Evolutionary conservation across 2,888 invertebrate genomes (phyloP).

Genomic region (Seira sanloemensis): DNA sequence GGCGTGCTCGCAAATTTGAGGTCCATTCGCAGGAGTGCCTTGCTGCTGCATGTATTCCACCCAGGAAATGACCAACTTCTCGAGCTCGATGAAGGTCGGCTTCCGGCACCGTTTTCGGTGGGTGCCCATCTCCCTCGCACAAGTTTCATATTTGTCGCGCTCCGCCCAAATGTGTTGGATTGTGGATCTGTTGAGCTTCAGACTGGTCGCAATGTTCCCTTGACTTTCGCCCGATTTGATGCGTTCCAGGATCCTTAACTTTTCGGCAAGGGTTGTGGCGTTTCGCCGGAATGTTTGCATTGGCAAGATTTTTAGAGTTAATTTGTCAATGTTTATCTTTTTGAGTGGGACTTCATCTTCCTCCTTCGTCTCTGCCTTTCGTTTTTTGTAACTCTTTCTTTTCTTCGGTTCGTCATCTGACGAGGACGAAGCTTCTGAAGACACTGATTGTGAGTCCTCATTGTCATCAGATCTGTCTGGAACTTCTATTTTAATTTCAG

Average conservation of each 20-base stretch:
- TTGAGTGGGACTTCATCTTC: neutral
- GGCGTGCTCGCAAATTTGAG: conserved; percentile 29
- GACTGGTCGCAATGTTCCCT: conserved; percentile 6
- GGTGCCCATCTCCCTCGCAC: neutral
- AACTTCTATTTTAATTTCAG: too few species aligned
- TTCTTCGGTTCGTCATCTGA: neutral
- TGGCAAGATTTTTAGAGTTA: conserved; percentile 22
- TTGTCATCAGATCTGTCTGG: too few species aligned
- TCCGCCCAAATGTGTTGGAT: conserved; percentile 28
- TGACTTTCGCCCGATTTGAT: conserved; percentile 32
- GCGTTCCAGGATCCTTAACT: conserved; percentile 20
- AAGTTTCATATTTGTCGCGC: conserved; percentile 5
- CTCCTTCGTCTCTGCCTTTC: neutral
- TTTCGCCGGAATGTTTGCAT: neutral
- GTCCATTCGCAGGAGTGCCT: conserved; percentile 23
- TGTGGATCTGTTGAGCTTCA: conserved; percentile 33
- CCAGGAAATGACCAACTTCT: conserved; percentile 9
- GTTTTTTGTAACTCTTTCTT: neutral
- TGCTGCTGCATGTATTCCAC: conserved; percentile 6
- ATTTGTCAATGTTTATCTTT: neutral
- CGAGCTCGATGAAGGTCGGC: conserved; percentile 15
- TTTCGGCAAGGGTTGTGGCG: neutral
- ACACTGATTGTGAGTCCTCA: neutral
- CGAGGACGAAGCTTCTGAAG: neutral
- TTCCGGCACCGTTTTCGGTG: conserved; percentile 7